phyloP scores from a whole-genome alignment of 2,888 invertebrate species.

The Myathropa florea region DNA sequence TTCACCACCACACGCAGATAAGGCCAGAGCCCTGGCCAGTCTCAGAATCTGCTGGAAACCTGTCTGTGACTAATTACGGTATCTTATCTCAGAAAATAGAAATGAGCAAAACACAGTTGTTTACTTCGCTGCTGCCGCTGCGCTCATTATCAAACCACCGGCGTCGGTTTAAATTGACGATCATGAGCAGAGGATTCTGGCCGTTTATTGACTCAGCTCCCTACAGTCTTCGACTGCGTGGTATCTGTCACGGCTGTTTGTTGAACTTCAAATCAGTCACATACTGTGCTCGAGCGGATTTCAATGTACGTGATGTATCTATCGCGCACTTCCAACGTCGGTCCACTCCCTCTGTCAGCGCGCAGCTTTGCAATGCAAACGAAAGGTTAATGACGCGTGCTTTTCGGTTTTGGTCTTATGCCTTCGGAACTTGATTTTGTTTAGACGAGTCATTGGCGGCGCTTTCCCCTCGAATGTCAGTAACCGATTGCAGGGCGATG shows the following conservation, averaged over 20 bases:
- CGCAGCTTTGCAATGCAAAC: background rate
- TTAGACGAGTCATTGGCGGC: conserved; percentile 7
- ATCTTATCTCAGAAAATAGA: conserved; percentile 34
- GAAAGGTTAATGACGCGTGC: conserved; percentile 31
- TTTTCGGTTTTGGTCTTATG: background rate
- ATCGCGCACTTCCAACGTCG: background rate
- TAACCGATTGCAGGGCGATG: conserved; percentile 17
- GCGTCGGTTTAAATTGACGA: background rate
- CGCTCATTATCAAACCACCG: conserved; percentile 26
- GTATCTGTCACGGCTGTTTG: conserved; percentile 59
- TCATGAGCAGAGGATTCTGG: background rate
- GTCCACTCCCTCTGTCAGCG: background rate
- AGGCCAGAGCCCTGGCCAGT: conserved; percentile 12
- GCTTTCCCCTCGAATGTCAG: conserved; percentile 12
- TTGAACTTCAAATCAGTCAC: conserved; percentile 61
- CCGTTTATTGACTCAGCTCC: background rate
- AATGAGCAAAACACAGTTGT: conserved; percentile 24
- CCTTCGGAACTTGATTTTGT: conserved; percentile 1
- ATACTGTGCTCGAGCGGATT: background rate
- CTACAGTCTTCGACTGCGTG: conserved; percentile 9
- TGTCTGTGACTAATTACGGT: conserved; percentile 30
- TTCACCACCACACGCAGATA: background rate
- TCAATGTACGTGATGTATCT: conserved; percentile 9
- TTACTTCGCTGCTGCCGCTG: conserved; percentile 13
- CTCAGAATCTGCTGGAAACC: conserved; percentile 38